Evolutionary conservation across 2,113 vertebrate genomes (phyloP).

Genomic region (Origma solitaria): DNA sequence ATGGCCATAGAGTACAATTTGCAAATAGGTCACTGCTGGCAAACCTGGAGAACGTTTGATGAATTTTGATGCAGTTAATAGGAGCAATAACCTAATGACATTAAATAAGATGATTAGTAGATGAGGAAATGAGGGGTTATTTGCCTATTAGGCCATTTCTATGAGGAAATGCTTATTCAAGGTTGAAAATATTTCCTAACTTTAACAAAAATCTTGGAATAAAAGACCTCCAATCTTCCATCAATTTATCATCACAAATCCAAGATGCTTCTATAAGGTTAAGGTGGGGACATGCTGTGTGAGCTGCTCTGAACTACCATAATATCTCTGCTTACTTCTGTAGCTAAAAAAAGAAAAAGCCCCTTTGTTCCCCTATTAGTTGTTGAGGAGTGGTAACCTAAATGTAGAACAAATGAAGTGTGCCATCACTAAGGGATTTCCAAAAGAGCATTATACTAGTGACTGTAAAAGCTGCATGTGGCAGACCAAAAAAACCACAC

Average conservation of each 20-base stretch:
- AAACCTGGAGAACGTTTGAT: background rate
- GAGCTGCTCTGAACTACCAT: background rate
- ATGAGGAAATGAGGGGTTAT: background rate
- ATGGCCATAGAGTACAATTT: background rate
- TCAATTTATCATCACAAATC: background rate
- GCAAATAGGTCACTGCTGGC: background rate
- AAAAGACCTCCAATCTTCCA: background rate
- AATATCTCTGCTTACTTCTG: background rate
- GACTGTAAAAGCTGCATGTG: background rate
- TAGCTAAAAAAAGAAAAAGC: background rate
- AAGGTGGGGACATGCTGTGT: background rate
- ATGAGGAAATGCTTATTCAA: background rate
- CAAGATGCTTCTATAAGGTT: background rate
- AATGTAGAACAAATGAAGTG: background rate
- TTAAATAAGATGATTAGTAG: background rate
- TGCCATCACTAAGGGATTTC: background rate
- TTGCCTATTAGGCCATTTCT: background rate
- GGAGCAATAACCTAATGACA: background rate
- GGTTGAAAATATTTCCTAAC: background rate
- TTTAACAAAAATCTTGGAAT: background rate
- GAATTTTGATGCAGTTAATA: background rate
- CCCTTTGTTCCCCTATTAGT: background rate
- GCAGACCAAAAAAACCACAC: background rate
- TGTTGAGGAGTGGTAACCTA: background rate
- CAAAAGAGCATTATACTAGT: background rate